A percentile compares a stretch with the other conserved stretches of the same genome.
Evolutionary conservation across 1,140 invertebrate species (phyloP).

Genomic region (Aleiodes sp.): DNA sequence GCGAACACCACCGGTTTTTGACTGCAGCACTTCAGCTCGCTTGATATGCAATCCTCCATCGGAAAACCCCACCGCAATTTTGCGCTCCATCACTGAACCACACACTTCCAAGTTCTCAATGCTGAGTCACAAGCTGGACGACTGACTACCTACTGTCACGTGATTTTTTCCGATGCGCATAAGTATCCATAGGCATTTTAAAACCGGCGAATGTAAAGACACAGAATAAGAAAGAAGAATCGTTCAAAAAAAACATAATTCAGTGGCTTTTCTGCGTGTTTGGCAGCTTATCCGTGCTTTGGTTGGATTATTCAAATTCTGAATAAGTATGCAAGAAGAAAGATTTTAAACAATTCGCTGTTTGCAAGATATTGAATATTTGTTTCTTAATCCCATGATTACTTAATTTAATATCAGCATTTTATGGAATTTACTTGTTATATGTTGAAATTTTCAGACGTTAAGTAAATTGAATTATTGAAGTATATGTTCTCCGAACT

Average conservation of each 20-base stretch:
- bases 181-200: not conserved
- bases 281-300: not conserved
- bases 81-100: not conserved
- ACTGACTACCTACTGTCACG: not conserved
- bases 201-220: not conserved
- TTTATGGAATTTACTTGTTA: too few species aligned
- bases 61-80: constrained; percentile 12
- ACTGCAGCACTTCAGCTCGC: not conserved
- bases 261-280: not conserved
- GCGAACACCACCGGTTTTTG: too few species aligned
- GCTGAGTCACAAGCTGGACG: constrained; percentile 2
- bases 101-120: not conserved
- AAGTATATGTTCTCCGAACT: too few species aligned
- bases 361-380: not conserved
- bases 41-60: not conserved
- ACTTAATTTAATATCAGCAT: too few species aligned
- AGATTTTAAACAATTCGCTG: not conserved
- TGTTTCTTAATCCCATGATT: not conserved
- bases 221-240: not conserved
- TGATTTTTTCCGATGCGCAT: constrained; percentile 1
- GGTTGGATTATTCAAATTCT: not conserved
- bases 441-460: too few species aligned
- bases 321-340: not conserved
- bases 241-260: constrained; percentile 6
- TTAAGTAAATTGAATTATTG: too few species aligned